Base-by-base conservation (phyloP, 2,113 vertebrate genomes). In the Chionis minor region DNA sequence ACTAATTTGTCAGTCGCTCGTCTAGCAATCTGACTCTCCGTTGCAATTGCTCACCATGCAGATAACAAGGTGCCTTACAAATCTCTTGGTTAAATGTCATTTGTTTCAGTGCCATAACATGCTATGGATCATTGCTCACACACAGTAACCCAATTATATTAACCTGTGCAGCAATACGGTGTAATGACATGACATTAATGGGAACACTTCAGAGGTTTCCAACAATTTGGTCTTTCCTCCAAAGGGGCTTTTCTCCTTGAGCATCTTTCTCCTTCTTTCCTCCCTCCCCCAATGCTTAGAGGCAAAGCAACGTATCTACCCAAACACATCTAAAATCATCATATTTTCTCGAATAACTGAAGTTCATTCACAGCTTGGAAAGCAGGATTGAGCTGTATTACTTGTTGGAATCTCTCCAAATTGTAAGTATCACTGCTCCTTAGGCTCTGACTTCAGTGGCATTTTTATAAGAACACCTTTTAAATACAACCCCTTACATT, bases 61-160 rank as follows among this genome's bases (percentile, higher is more conserved):
- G 98, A 98, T 98, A 98, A 98, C 98, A 98, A 98, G 98, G 98
- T 98, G 96, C 97, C 98, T 98, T 97, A 97, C 98, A 98, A 98
- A 98, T 98, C 89, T 98, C 98, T 97, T 98, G 98, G 98, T 98
- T 98, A 98, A 98, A 98, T 98, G 98, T 98, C 98, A 98, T 98
- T 98, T 98, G 98, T 98, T 98, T 98, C 98, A 97, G 97, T 98
- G 98, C 98, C 97, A 98, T 98, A 98, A 98, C 98, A 98, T 73
- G 97, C 97, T 98, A 98, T 73, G 98, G 98, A 98, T 98, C 98
- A 98, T 98, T 98, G 98, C 98, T 98, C 98, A 98, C 97, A 98
- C 98, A 98, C 97, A 98, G 98, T 97, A 97, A 98, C 98, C 98
- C 98, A 98, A 98, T 98, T 98, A 98, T 98, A 98, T 98, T 98